Evolutionary conservation across 2,797 vertebrate genomes (phyloP).

Genomic region (Varecia variegata): DNA sequence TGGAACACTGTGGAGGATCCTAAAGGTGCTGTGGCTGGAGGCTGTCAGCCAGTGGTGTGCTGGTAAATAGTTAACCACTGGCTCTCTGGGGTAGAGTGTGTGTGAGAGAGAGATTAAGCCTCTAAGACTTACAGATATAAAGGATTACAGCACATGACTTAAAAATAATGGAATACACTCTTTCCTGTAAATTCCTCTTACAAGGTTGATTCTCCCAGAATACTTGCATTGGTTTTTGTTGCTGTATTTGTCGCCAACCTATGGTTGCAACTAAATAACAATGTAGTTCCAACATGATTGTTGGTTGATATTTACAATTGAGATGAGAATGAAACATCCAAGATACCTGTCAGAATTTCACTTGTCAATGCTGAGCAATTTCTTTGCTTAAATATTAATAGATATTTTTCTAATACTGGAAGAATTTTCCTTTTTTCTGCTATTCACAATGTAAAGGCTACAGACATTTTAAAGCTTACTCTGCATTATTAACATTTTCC

Average conservation of each 20-base stretch:
- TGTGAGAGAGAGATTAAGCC: neutral
- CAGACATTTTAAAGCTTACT: neutral
- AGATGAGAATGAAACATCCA: neutral
- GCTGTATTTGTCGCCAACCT: neutral
- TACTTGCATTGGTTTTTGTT: neutral
- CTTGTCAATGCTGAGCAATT: neutral
- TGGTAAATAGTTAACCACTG: neutral
- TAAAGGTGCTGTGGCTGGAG: neutral
- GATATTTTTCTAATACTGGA: neutral
- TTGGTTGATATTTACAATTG: neutral
- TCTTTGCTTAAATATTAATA: neutral
- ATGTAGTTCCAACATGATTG: neutral
- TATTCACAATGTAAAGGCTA: neutral
- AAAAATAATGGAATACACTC: neutral
- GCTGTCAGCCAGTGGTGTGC: neutral
- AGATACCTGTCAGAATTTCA: neutral
- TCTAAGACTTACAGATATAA: neutral
- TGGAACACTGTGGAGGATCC: neutral
- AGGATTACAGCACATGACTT: neutral
- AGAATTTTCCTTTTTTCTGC: neutral
- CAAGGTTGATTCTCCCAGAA: neutral
- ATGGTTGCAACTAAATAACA: neutral
- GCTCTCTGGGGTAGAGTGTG: neutral
- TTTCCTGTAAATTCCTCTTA: neutral
- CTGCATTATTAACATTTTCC: neutral